Conservation (phyloP, 2,797 vertebrate species). For the Rachycentron canadum region DNA sequence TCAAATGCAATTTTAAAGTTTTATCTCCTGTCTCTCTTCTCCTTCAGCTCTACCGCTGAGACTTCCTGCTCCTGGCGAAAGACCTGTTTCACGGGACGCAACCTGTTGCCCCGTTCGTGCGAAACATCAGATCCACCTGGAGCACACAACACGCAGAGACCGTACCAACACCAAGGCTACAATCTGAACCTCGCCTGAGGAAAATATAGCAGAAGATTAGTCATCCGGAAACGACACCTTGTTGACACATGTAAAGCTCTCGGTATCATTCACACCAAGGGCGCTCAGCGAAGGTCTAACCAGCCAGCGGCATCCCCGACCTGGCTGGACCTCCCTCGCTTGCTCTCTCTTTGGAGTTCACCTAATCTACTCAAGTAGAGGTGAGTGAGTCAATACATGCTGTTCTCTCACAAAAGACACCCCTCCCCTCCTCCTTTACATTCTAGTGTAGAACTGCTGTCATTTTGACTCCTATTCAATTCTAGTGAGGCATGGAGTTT, state of each 20-base stretch:
- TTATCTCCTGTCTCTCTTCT: slow-evolving; percentile 2
- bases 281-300: slow-evolving; percentile 10
- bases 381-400: slow-evolving; percentile 54
- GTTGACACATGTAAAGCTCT: neutral
- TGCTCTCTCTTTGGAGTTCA: slow-evolving; percentile 21
- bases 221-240: neutral
- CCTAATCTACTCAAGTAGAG: slow-evolving; percentile 43
- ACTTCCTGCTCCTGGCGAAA: slow-evolving; percentile 14
- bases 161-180: neutral
- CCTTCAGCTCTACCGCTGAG: slow-evolving; percentile 45
- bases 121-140: slow-evolving; percentile 2
- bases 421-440: neutral
- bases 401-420: slow-evolving; percentile 21
- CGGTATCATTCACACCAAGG: neutral
- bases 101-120: neutral
- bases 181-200: neutral
- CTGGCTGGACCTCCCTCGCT: slow-evolving; percentile 15
- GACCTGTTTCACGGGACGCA: slow-evolving; percentile 1
- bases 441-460: slow-evolving; percentile 43
- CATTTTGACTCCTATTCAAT: slow-evolving; percentile 46
- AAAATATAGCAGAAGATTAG: neutral
- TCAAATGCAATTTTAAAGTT: slow-evolving; percentile 38
- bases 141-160: neutral
- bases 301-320: slow-evolving; percentile 1
- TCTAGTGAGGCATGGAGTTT: slow-evolving; percentile 45